Base-by-base conservation (phyloP, 2,888 invertebrate species). In the Saturnia pavonia region DNA sequence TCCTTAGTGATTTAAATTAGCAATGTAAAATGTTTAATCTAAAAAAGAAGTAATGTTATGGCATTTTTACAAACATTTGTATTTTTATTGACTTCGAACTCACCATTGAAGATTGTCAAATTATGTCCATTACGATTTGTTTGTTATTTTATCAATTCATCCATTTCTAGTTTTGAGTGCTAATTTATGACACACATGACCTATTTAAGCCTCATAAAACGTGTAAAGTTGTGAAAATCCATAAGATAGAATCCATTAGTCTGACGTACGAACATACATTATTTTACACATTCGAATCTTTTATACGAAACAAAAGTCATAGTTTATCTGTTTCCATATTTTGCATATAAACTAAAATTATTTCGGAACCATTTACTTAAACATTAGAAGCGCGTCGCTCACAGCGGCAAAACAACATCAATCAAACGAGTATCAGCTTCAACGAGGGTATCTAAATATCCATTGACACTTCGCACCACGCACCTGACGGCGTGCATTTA, bases 391-490 rank as follows among this genome's bases (percentile, higher is more conserved):
- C 25, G 72, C 71, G 66, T 73, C 43, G 71, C 48, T 68, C 73
- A 72, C 73, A 70, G 73, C 69, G 71, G 74, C 74, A 76, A 79
- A 81, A 83, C 78, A 82, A 76, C 86, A 85, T 86, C 85, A 83
- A 86, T 86, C 86, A 85, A 76, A 74, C 71, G 75, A 73, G 76
- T 76, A 75, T 76, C 74, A 72, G 68, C 27, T 14, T 25, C 25
- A 25, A 63, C 71, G 70, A 63, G 69, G 72, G 75, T 71, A n/a
- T n/a, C n/a, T n/a, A 78, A 74, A 75, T 69, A 76, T 68, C 65
- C 51, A 45, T 65, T 16, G 63, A 2, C 0, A 60, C 25, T 12
- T 7, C 16, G 1, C 14, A 14, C 65, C 72, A 71, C 51, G 22
- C 57, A 67, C 43, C 4, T 16, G 22, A 22, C 40, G 60, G 25